Base-by-base conservation (phyloP, 2,888 invertebrate species). In the Plusia festucae region DNA sequence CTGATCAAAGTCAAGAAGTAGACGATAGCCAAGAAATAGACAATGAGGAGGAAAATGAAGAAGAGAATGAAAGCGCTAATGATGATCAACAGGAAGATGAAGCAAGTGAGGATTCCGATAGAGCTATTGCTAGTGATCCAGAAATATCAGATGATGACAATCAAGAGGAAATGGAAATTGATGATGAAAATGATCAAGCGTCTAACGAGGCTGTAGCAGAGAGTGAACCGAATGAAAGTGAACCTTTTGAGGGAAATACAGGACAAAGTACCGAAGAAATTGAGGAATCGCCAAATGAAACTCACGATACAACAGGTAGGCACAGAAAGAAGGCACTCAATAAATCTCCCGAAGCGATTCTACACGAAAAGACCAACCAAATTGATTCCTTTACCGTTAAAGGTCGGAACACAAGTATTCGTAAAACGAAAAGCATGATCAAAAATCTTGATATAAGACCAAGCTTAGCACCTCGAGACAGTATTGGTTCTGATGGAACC, bases 301-400 rank as follows among this genome's bases (percentile, higher is more conserved):
- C 85, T 11, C 87, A 88, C 51, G 85, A 90, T 51, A 89, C 88
- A 13, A 90, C 88, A 6, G 87, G 85, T 56, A 83, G 83, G 60
- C 73, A 86, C 30, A 85, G 82, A 72, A 82, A 83, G 40, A 88
- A 86, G 52, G 2, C 57, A 13, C 18, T 16, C 11, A 78, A 9
- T 30, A 7, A 86, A 58, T 89, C 90, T 0, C 92, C 91, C 6
- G 94, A 94, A 88, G 84, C 78, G 0, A 75, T 90, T n/a, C 73
- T 88, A 56, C 81, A 85, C 16, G 66, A 87, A 22, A 84, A 79
- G 44, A 81, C 82, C 1, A 85, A 85, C 32, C 74, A 83, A 46
- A 73, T 73, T 6, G 83, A 88, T 34, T 90, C 91, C 0, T 90
- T 89, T 27, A 79, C 69, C 13, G 68, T 74, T 0, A 79, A 82